Evolutionary conservation across 1,140 invertebrate genomes (phyloP), one percentile per base, ranked within the genome.

Genomic region (Bemisia tabaci): DNA sequence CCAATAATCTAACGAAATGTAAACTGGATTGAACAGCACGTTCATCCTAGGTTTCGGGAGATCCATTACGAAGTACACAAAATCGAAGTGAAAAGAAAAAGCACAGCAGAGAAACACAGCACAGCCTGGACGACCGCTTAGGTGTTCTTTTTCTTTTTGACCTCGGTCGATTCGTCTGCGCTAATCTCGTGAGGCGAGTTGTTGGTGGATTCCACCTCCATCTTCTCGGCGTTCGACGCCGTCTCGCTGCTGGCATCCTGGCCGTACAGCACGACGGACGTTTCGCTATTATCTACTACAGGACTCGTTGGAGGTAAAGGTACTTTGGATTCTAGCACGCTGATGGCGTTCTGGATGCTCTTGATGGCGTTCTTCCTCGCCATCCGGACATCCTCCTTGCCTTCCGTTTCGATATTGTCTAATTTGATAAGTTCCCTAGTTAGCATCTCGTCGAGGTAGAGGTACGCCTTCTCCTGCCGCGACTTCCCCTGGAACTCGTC

Each of bases 401-500:
- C 92, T 68, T 94, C 91, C 0, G 92, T 91, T 73, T 95, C 92
- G 65, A 97, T 90, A 70, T 89, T 87, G 75, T 97, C 95, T 67
- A 97, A 76, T 76, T 94, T 93, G 2, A 97, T 84, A 67, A 97
- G 80, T 75, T 92, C 91, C 59, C 94, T 84, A 1, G 94, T 97
- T 21, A 97, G 78, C 93, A 96, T 96, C 78, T 97, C 94, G 75
- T 97, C 94, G 59, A 97, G 76, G 75, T 87, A 94, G 26, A 91
- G 80, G 73, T 94, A 97, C 65, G 89, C 82, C 76, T 95, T 95
- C 72, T 94, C 89, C 70, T 83, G 83, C 71, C 85, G 83, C 2
- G 82, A 83, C 64, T 79, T 81, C 1, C 92, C 92, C n/a, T 21
- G n/a, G 23, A 68, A 95, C 64, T 83, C 79, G 69, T 91, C 87